Percentiles rank a stretch among this genome's conserved stretches.
phyloP scores from a whole-genome alignment of 37 sponge, comb jelly and placozoan species.

The Tethya wilhelma region DNA sequence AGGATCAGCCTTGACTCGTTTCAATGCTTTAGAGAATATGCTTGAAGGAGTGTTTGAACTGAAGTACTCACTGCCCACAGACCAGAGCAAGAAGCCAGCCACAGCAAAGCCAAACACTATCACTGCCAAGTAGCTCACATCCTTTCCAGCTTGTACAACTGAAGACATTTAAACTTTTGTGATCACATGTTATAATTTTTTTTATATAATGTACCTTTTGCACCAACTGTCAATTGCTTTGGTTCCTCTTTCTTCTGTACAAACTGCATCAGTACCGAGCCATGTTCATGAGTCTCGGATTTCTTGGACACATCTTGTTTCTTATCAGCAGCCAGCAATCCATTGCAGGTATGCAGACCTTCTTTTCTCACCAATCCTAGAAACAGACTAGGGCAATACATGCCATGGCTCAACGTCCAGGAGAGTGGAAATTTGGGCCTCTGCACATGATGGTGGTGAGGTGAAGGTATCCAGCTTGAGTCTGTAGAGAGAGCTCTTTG shows the following conservation, averaged over 20 bases:
- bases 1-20: constrained; percentile 60
- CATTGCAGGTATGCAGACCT: no score
- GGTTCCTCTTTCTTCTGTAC: constrained; percentile 42
- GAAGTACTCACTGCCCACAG: constrained; percentile 77
- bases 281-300: constrained; percentile 11
- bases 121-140: constrained; percentile 62
- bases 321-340: neutral
- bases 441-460: no score
- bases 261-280: constrained; percentile 59
- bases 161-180: neutral
- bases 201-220: constrained; percentile 45
- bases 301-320: neutral
- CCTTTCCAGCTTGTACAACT: constrained; percentile 83
- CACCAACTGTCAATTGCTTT: constrained; percentile 64
- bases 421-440: no score
- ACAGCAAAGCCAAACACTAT: constrained; percentile 74
- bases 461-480: no score
- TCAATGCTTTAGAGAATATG: constrained; percentile 70
- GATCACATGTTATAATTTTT: neutral
- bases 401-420: no score
- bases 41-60: constrained; percentile 58
- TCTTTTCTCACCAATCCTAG: no score
- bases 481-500: no score
- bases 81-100: constrained; percentile 71
- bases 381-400: no score